phyloP scores from a whole-genome alignment of 1,140 invertebrate genomes.

The Drosophila pallidifrons region DNA sequence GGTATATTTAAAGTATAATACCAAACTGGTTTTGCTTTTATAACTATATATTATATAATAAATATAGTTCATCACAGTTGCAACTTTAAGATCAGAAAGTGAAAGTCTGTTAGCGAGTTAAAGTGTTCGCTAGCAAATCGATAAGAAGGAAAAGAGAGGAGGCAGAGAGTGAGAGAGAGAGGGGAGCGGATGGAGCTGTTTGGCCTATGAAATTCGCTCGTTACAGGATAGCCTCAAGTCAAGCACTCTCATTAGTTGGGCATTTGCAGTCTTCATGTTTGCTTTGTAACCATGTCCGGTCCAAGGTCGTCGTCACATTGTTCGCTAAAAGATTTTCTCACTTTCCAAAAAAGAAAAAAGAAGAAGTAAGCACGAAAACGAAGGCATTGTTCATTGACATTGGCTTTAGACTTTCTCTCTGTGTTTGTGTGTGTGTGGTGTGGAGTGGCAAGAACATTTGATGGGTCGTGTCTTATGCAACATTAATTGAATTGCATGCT shows the following conservation, averaged over 20 bases:
- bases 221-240: conserved; percentile 17
- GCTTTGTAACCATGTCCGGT: conserved; percentile 43
- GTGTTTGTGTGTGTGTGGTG: too few species aligned
- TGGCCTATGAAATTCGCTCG: neutral
- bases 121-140: neutral
- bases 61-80: too few species aligned
- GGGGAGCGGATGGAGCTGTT: neutral
- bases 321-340: conserved; percentile 42
- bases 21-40: too few species aligned
- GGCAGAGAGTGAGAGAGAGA: too few species aligned
- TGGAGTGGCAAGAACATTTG: conserved; percentile 4
- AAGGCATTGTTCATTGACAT: conserved; percentile 15
- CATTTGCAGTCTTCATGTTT: conserved; percentile 19
- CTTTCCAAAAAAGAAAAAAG: neutral
- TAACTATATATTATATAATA: too few species aligned
- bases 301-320: conserved; percentile 35
- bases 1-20: too few species aligned
- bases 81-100: too few species aligned
- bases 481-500: conserved; percentile 79
- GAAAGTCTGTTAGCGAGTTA: too few species aligned
- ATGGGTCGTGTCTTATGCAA: conserved; percentile 67
- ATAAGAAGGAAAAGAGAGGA: neutral
- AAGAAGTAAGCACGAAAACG: neutral
- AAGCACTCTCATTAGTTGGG: conserved; percentile 18
- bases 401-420: neutral